A percentile compares a stretch with the other conserved stretches of the same genome.
Evolutionary conservation across 2,888 invertebrate genomes (phyloP).

Genomic region (Carabus problematicus): DNA sequence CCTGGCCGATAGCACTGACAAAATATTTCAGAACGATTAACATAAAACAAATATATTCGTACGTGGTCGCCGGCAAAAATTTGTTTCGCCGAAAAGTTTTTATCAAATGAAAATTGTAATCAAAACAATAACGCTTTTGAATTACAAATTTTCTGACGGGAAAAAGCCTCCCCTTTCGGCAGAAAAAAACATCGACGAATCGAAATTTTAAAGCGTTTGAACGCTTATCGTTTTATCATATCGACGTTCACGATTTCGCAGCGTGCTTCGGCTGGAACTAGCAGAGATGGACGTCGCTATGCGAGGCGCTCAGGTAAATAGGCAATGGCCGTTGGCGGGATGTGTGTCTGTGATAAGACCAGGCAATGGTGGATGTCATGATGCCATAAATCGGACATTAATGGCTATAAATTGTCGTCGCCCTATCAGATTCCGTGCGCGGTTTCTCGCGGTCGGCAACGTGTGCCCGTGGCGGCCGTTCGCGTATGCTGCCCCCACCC

Average conservation of each 20-base stretch:
- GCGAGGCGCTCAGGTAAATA: background rate
- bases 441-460: slow-evolving; percentile 31
- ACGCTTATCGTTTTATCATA: slow-evolving; percentile 56
- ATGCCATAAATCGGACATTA: slow-evolving; percentile 57
- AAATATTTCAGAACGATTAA: slow-evolving; percentile 18
- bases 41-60: slow-evolving; percentile 41
- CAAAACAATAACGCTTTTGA: slow-evolving; percentile 59
- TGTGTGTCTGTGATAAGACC: slow-evolving; percentile 50
- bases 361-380: slow-evolving; percentile 51
- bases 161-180: background rate
- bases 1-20: too few relatives aligned
- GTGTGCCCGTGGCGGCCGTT: slow-evolving; percentile 15
- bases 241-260: slow-evolving; percentile 49
- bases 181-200: slow-evolving; percentile 47
- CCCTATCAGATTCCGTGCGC: slow-evolving; percentile 42
- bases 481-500: background rate
- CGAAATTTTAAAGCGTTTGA: slow-evolving; percentile 56
- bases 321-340: slow-evolving; percentile 5
- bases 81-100: slow-evolving; percentile 34
- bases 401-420: slow-evolving; percentile 58
- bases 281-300: background rate
- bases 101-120: slow-evolving; percentile 52
- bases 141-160: slow-evolving; percentile 56
- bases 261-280: slow-evolving; percentile 2
- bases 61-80: slow-evolving; percentile 20